Evolutionary conservation across 1,140 invertebrate genomes (phyloP), one percentile per base, ranked within the genome.

Genomic region (Mactra quadrangularis): DNA sequence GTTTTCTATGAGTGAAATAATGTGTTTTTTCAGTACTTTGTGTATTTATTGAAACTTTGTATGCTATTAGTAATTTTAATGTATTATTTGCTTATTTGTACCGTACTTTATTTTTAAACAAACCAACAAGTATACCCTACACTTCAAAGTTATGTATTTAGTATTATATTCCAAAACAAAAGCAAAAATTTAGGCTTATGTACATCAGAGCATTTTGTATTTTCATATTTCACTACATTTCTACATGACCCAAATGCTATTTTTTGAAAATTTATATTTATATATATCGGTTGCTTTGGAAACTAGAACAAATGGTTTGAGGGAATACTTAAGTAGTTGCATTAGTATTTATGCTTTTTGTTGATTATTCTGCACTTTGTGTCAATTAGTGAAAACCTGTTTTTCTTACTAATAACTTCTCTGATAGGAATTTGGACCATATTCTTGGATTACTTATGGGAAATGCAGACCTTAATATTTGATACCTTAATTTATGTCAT

Each of bases 91-190:
- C 64, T 68, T 47, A 15, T 68, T 47, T 68, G 45, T 68, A 47
- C 27, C 47, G 45, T 68, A 68, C 29, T 68, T 68, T 50, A 68
- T 68, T 68, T 68, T 35, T n/a, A 45, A 66, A 41, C 6, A 68
- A 66, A n/a, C n/a, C n/a, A n/a, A n/a, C n/a, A 68, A 68, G 64
- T 68, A 68, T 68, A 50, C 64, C 64, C 64, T 68, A 47, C 13
- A 29, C n/a, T 29, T 7, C 38, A 41, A 41, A 7, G 38, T 41
- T 6, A 41, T 41, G n/a, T n/a, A n/a, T n/a, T n/a, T n/a, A n/a
- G n/a, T n/a, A n/a, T n/a, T n/a, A n/a, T n/a, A n/a, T n/a, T n/a
- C n/a, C n/a, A n/a, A n/a, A n/a, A n/a, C n/a, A n/a, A 6, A 41
- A 7, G 38, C 6, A 41, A 7, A 41, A 41, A 15, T 41, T 41